Percentiles rank a stretch among this genome's conserved stretches.
Conservation (phyloP, 1,140 invertebrate species). For the Macrostomum lignano region DNA sequence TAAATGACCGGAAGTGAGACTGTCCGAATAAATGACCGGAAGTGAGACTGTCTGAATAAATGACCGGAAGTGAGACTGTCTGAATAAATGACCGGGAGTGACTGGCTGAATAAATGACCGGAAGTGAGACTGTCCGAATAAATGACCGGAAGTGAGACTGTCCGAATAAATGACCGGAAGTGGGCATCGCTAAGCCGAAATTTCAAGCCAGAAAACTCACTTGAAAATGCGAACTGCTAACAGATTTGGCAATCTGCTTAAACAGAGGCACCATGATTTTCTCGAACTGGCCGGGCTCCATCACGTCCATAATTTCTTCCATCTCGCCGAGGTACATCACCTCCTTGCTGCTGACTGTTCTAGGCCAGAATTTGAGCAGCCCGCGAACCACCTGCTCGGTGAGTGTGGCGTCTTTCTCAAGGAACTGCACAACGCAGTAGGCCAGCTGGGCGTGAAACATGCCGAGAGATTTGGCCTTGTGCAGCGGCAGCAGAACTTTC, state of each 20-base stretch:
- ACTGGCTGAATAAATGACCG: too few species aligned
- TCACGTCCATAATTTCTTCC: constrained; percentile 13
- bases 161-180: too few species aligned
- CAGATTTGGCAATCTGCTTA: constrained; percentile 10
- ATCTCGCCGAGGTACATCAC: constrained; percentile 15
- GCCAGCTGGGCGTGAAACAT: constrained; percentile 25
- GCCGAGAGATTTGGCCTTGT: constrained; percentile 8
- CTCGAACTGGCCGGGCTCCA: constrained; percentile 8
- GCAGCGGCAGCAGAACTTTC: constrained; percentile 18
- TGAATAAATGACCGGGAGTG: too few species aligned
- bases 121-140: too few species aligned
- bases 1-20: too few species aligned
- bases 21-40: too few species aligned
- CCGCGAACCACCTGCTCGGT: constrained; percentile 48
- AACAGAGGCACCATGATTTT: constrained; percentile 11
- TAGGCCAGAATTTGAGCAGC: constrained; percentile 79
- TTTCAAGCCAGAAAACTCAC: too few species aligned
- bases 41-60: too few species aligned
- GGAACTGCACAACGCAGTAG: constrained; percentile 75
- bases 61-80: too few species aligned
- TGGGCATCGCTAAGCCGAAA: too few species aligned
- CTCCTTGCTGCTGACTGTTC: constrained; percentile 77
- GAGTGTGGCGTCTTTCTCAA: constrained; percentile 69
- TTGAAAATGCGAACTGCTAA: constrained; percentile 12
- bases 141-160: too few species aligned